A percentile compares a stretch with the other conserved stretches of the same genome.
These are phyloP conservation scores for Ophioninae sp. DNA, from an alignment of 2,888 invertebrate species.

Conservation along the genomic window DNA sequence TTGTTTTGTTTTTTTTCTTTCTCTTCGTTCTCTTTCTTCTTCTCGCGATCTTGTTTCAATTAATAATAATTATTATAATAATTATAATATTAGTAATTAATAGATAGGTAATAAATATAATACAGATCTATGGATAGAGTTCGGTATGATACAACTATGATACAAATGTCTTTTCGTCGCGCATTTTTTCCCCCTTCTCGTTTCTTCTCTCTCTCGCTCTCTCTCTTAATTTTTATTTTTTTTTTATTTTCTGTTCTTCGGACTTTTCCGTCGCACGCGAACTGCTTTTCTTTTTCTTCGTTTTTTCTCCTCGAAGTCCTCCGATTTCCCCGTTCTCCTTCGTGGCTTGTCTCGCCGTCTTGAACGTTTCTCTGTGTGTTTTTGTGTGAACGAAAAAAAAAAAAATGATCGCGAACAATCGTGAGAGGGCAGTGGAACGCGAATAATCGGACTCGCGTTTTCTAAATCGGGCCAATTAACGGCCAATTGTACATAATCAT, in stretches of 20 bases:
- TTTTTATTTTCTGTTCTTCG: constrained; percentile 54
- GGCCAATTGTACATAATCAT: constrained; percentile 77
- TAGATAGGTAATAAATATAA: constrained; percentile 76
- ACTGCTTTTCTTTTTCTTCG: constrained; percentile 54
- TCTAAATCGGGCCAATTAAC: constrained; percentile 57
- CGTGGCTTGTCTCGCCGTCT: constrained; percentile 38
- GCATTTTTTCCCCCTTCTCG: constrained; percentile 56
- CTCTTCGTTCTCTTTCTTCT: not conserved
- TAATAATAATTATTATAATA: constrained; percentile 74
- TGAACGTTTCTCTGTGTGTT: constrained; percentile 30
- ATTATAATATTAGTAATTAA: constrained; percentile 60
- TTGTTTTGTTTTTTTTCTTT: constrained; percentile 37
- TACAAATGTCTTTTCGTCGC: constrained; percentile 74
- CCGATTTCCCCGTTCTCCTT: constrained; percentile 7
- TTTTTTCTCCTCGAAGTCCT: constrained; percentile 27
- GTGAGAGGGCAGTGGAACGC: constrained; percentile 36
- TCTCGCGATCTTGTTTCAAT: constrained; percentile 75
- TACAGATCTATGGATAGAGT: constrained; percentile 80
- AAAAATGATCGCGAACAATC: constrained; percentile 44
- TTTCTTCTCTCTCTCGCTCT: constrained; percentile 52
- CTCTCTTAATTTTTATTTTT: constrained; percentile 36
- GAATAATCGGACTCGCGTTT: constrained; percentile 59
- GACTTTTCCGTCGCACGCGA: constrained; percentile 55
- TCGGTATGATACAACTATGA: constrained; percentile 80
- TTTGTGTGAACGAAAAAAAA: constrained; percentile 29